A percentile compares a stretch with the other conserved stretches of the same genome.
phyloP scores from a whole-genome alignment of 2,888 invertebrate species.

The Cataglyphis cursor region DNA sequence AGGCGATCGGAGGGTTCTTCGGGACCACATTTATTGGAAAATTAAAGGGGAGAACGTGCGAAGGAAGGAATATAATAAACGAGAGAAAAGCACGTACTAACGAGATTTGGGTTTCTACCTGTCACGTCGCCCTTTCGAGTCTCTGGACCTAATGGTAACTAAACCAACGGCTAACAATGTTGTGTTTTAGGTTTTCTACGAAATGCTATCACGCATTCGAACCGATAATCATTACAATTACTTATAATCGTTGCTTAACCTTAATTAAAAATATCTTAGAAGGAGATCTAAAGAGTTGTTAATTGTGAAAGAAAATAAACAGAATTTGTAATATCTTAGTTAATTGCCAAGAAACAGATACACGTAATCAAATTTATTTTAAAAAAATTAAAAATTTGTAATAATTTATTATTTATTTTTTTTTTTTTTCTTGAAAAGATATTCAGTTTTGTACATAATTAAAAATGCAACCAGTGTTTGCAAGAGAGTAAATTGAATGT shows the following conservation, averaged over 20 bases:
- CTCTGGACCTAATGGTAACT: neutral
- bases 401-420: neutral
- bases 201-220: constrained; percentile 2
- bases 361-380: neutral
- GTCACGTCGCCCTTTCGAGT: constrained; percentile 12
- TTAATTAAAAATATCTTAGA: neutral
- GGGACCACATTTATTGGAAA: neutral
- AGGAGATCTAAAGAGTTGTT: neutral
- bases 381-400: neutral
- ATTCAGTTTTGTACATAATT: neutral
- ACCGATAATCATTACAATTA: neutral
- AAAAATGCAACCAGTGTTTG: neutral
- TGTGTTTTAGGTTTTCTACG: neutral
- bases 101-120: constrained; percentile 40
- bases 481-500: neutral
- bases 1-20: neutral
- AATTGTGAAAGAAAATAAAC: neutral
- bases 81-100: constrained; percentile 17
- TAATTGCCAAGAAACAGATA: neutral
- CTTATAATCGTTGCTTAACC: neutral
- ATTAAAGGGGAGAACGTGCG: constrained; percentile 16
- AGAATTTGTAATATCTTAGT: neutral
- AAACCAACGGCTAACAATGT: constrained; percentile 5
- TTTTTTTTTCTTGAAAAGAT: neutral
- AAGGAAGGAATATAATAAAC: constrained; percentile 39